phyloP scores from a whole-genome alignment of 2,888 invertebrate genomes.

The Pasiphila rectangulata region DNA sequence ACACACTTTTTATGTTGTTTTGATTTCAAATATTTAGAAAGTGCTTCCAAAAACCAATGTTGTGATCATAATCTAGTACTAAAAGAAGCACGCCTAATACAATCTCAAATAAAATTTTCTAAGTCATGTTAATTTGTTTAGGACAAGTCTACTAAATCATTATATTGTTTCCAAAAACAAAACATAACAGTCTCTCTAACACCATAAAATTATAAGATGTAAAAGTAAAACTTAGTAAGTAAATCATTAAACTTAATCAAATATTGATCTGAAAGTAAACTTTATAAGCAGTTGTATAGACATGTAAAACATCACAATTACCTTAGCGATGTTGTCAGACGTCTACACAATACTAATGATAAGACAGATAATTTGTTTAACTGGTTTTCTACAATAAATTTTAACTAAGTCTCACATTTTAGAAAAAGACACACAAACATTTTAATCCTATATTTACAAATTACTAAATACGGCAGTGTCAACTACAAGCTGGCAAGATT shows the following conservation, averaged over 20 bases:
- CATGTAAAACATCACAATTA: slow-evolving; percentile 75
- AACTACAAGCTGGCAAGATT: slow-evolving; percentile 79
- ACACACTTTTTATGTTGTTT: too few relatives aligned
- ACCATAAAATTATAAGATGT: slow-evolving; percentile 6
- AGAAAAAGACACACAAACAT: slow-evolving; percentile 29
- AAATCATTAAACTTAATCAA: background rate
- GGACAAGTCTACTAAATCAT: too few relatives aligned
- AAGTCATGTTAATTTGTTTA: too few relatives aligned
- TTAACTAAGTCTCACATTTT: slow-evolving; percentile 19
- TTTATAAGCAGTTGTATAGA: slow-evolving; percentile 64
- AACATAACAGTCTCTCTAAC: too few relatives aligned
- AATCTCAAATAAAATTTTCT: too few relatives aligned
- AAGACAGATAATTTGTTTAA: slow-evolving; percentile 21
- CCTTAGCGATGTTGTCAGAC: slow-evolving; percentile 76
- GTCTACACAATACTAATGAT: slow-evolving; percentile 63
- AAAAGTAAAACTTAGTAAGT: background rate
- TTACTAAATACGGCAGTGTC: slow-evolving; percentile 68
- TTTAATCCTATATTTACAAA: slow-evolving; percentile 70
- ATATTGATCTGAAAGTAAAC: too few relatives aligned
- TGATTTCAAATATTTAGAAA: too few relatives aligned
- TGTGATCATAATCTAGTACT: too few relatives aligned
- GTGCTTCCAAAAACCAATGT: too few relatives aligned
- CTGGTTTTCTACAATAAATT: slow-evolving; percentile 12
- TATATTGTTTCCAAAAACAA: too few relatives aligned
- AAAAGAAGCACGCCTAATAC: too few relatives aligned